Base-by-base conservation (phyloP, 2,797 vertebrate species). In the Limosa lapponica region DNA sequence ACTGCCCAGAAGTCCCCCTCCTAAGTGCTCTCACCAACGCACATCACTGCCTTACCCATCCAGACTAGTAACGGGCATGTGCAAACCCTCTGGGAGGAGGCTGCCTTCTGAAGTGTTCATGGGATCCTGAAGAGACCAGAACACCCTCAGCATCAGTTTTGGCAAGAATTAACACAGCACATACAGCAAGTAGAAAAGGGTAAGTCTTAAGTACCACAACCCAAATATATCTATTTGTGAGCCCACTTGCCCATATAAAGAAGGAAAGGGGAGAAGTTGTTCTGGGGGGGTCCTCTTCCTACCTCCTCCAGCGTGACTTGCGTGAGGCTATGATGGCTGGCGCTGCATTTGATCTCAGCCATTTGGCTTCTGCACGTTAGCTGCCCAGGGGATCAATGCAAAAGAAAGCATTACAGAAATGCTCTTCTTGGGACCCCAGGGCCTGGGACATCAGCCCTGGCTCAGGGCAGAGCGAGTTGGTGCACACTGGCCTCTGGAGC, bases 11-110 rank as follows among this genome's bases (percentile, higher is more conserved):
- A 78, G 61, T 7, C 13, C 16, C 30, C 5, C 1, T 24, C 34
- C 44, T 16, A 82, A 84, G 59, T 64, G 52, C 87, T 73, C 57
- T 79, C 51, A 44, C 11, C 0, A 7, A 32, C 2, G 4, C 24
- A 11, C 8, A 12, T n/a, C 37, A 19, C 65, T 66, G 44, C 55
- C 27, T 58, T 41, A 37, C 28, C 46, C 78, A 77, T 7, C 48
- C 81, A 30, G n/a, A 66, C 8, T 4, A 39, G 43, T 4, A 36
- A 24, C 0, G 15, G 65, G 8, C 41, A 57, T 0, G 0, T 22
- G 49, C 69, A 57, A 49, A 27, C 36, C 62, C 66, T 4, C 27
- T 5, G 16, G 65, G 54, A 73, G 39, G 67, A 39, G 13, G 41
- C 1, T 2, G 3, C 34, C 59, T 87, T 59, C 20, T 37, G 24